These are phyloP conservation scores for Mesocricetus auratus DNA, from an alignment of 2,113 vertebrate species.

Conservation along the genomic window DNA sequence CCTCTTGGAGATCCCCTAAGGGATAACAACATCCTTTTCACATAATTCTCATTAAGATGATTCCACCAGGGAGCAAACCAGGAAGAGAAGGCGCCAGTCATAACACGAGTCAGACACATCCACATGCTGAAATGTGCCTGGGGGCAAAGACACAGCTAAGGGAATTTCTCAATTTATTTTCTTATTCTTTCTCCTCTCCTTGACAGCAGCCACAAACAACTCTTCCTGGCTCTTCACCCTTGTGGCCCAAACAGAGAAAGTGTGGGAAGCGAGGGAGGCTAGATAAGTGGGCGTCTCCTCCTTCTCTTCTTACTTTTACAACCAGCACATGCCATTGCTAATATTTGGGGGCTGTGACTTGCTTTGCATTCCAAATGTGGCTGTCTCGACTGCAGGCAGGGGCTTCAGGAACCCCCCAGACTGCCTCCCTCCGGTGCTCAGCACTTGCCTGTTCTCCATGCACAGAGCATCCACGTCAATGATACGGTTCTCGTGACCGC, in stretches of 20 bases:
- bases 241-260: neutral
- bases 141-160: constrained; percentile 70
- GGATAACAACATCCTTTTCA: constrained; percentile 56
- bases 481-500: constrained; percentile 93
- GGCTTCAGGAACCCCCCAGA: neutral
- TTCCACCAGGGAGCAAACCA: constrained; percentile 63
- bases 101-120: constrained; percentile 57
- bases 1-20: constrained; percentile 51
- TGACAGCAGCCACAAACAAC: constrained; percentile 59
- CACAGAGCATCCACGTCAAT: constrained; percentile 96
- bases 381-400: neutral
- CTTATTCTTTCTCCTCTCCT: constrained; percentile 71
- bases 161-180: constrained; percentile 80
- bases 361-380: neutral
- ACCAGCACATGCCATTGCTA: accelerated
- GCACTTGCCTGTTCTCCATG: constrained; percentile 96
- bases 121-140: constrained; percentile 59
- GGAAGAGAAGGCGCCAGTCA: constrained; percentile 63
- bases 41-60: constrained; percentile 81
- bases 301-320: neutral
- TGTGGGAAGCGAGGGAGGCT: neutral
- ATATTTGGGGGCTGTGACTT: neutral
- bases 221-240: neutral
- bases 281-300: accelerated
- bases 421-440: accelerated